Evolutionary conservation across 2,888 invertebrate species (phyloP).

Genomic region (Stenurella melanura): DNA sequence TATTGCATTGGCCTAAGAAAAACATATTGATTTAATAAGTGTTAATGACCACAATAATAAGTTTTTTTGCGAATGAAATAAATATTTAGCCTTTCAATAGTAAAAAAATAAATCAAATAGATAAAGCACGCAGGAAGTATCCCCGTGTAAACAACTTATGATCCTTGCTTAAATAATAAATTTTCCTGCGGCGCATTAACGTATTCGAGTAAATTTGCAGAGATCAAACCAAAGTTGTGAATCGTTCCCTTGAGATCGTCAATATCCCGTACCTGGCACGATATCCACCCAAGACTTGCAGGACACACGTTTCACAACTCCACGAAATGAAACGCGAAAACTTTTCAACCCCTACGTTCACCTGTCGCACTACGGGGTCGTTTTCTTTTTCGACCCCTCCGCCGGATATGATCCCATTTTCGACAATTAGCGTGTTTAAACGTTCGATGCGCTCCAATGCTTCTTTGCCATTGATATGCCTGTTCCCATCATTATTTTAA

Average conservation of each 20-base stretch:
- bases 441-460: conserved; percentile 62
- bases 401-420: conserved; percentile 59
- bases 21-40: not conserved
- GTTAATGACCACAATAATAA: not conserved
- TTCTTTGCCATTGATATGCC: conserved; percentile 43
- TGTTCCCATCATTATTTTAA: conserved; percentile 45
- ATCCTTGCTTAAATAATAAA: conserved; percentile 18
- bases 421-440: conserved; percentile 66
- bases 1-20: not conserved
- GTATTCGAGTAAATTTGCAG: conserved; percentile 26
- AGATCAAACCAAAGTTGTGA: conserved; percentile 35
- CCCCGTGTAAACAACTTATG: not conserved
- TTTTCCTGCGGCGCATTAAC: conserved; percentile 30
- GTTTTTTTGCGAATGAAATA: not conserved
- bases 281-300: conserved; percentile 51
- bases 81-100: not conserved
- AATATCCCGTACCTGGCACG: conserved; percentile 71
- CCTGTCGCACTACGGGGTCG: conserved; percentile 52
- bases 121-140: not conserved
- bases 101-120: not conserved
- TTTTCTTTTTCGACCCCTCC: conserved; percentile 42
- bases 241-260: conserved; percentile 61
- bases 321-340: conserved; percentile 34
- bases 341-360: conserved; percentile 46
- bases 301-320: conserved; percentile 46